Evolutionary conservation across 2,797 vertebrate genomes (phyloP), one percentile per base, ranked within the genome.

Genomic region (Gymnoscopelus microlampas): DNA sequence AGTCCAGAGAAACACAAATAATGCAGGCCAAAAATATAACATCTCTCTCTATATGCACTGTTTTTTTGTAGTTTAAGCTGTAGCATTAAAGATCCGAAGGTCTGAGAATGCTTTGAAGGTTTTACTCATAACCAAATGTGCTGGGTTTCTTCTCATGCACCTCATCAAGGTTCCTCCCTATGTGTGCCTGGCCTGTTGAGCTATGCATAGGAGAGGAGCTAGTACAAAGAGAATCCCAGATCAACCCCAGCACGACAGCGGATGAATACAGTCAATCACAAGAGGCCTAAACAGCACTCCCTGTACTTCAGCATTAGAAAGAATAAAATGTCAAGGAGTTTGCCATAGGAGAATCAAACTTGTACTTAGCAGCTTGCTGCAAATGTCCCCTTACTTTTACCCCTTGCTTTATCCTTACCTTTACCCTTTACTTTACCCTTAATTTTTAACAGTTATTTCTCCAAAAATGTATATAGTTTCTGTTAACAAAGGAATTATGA

Each of bases 151-250:
- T 90, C 85, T 87, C 74, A 44, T 79, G 80, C 89, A 76, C 85
- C 84, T 90, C 84, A 71, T 91, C 89, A 88, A 86, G 86, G 87
- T 88, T 86, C 82, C 86, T 88, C 85, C 81, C 86, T 82, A 44
- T 73, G 26, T 85, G 88, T 73, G 76, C 87, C 85, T 83, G 87
- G 85, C 82, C 83, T 63, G 79, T 78, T 71, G 83, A 81, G 85
- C 85, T 79, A 66, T 58, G 65, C 47, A 24, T 8, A n/a, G 73
- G 70, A 86, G 87, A 87, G 85, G 87, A 81, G 80, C 84, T 67
- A 73, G 66, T 85, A 90, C 88, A 93, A 93, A 93, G 91, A 93
- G 91, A 92, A 93, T 92, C 71, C 69, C 80, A 89, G 86, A 93
- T 90, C 89, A 89, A 82, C 85, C 81, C 77, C 74, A 74, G 83